Conservation (phyloP, 2,888 invertebrate species). For the Microdon myrmicae region DNA sequence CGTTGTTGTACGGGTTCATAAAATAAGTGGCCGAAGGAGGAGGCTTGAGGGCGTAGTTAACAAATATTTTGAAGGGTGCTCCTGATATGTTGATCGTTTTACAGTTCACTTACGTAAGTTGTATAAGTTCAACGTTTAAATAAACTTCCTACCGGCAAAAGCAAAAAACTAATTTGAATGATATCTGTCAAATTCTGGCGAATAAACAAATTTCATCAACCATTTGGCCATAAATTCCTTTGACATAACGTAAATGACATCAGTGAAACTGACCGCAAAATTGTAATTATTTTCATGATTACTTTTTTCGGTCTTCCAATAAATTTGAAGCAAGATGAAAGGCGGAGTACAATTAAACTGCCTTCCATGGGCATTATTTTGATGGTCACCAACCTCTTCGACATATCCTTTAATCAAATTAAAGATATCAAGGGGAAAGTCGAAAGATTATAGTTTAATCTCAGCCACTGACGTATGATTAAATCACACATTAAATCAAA, state of each 20-base stretch:
- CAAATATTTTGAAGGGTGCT: too few relatives aligned
- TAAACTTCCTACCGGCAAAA: conserved; percentile 13
- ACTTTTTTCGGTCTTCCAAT: background rate
- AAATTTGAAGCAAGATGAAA: background rate
- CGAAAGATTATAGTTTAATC: conserved; percentile 49
- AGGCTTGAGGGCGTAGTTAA: too few relatives aligned
- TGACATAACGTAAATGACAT: conserved; percentile 28
- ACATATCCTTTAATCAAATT: conserved; percentile 23
- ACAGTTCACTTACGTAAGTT: too few relatives aligned
- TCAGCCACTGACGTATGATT: conserved; percentile 45
- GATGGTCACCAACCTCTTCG: conserved; percentile 36
- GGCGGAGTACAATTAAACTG: conserved; percentile 4
- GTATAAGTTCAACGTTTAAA: too few relatives aligned
- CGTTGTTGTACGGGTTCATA: too few relatives aligned
- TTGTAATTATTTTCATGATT: conserved; percentile 33
- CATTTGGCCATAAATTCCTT: conserved; percentile 33
- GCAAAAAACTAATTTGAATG: conserved; percentile 8
- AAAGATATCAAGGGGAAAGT: conserved; percentile 30
- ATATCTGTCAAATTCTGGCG: conserved; percentile 11
- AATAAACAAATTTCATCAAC: conserved; percentile 14
- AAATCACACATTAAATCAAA: conserved; percentile 52
- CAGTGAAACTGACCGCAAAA: conserved; percentile 32
- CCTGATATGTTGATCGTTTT: too few relatives aligned
- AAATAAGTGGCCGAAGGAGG: too few relatives aligned
- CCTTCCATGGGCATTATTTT: conserved; percentile 2